Evolutionary conservation across 2,113 vertebrate species (phyloP).

Genomic region (Corynorhinus townsendii): DNA sequence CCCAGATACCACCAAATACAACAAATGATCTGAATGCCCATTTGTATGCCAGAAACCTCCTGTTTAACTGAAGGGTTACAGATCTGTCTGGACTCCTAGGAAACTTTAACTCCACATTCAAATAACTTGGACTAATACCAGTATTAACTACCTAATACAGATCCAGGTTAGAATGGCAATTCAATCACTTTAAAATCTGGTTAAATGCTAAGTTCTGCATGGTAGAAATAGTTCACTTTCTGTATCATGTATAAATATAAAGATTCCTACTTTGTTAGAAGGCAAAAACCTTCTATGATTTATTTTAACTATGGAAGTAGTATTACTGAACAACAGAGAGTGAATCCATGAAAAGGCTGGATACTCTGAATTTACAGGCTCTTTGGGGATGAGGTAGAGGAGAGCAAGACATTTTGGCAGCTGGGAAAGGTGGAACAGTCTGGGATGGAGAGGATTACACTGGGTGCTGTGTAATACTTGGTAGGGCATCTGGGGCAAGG

Average conservation of each 20-base stretch:
- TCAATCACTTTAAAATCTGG: slow-evolving; percentile 54
- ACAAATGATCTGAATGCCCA: not conserved
- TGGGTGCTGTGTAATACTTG: not conserved
- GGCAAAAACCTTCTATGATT: slow-evolving; percentile 61
- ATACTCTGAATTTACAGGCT: slow-evolving; percentile 64
- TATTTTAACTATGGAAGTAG: slow-evolving; percentile 70
- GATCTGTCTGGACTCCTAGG: not conserved
- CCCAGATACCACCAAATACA: not conserved
- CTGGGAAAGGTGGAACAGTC: not conserved
- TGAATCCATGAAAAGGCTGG: slow-evolving; percentile 59
- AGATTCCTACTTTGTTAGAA: slow-evolving; percentile 66
- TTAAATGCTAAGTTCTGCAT: slow-evolving; percentile 66
- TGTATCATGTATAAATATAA: slow-evolving; percentile 71
- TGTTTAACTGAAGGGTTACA: not conserved
- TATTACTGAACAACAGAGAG: slow-evolving; percentile 60
- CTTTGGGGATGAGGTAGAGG: slow-evolving; percentile 73
- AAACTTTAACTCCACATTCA: slow-evolving; percentile 56
- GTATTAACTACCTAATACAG: slow-evolving; percentile 42
- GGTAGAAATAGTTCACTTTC: slow-evolving; percentile 70
- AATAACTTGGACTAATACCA: slow-evolving; percentile 32
- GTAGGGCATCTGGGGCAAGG: not conserved
- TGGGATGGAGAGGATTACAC: not conserved
- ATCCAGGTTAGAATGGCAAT: slow-evolving; percentile 48
- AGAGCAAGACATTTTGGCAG: slow-evolving; percentile 52
- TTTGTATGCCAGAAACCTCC: not conserved